Conservation (phyloP, 1,140 invertebrate genomes). For the Gryon sp. region DNA sequence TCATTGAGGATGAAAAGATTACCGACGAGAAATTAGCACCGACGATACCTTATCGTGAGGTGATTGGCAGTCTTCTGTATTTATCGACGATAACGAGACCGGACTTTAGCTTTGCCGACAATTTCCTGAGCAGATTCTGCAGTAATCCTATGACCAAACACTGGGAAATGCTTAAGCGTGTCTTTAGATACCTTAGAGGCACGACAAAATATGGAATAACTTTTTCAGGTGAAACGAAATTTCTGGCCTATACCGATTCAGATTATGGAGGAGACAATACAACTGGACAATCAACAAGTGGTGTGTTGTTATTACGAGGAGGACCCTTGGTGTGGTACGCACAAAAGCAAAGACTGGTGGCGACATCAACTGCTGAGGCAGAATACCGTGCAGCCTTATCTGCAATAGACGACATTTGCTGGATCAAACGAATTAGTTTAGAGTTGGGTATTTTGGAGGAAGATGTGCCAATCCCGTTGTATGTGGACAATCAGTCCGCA, state of each 20-base stretch:
- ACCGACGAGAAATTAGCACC: too few species aligned
- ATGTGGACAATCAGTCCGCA: neutral
- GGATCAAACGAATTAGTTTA: neutral
- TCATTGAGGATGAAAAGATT: neutral
- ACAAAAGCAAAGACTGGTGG: conserved; percentile 4
- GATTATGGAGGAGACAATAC: neutral
- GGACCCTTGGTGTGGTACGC: conserved; percentile 2
- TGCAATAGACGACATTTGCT: neutral
- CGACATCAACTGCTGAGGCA: conserved; percentile 3
- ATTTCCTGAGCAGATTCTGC: neutral
- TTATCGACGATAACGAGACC: neutral
- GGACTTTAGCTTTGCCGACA: neutral
- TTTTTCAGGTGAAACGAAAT: neutral
- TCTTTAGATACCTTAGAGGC: neutral
- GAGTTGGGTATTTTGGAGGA: neutral
- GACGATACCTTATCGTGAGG: neutral
- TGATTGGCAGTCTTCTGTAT: neutral
- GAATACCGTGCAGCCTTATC: conserved; percentile 4
- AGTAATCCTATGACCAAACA: neutral
- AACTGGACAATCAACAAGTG: neutral
- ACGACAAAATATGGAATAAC: neutral
- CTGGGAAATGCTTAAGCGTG: neutral
- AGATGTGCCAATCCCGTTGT: neutral
- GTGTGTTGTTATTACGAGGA: neutral
- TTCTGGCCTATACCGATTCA: neutral